Percentiles rank a stretch among this genome's conserved stretches.
These are phyloP conservation scores for Ennomos erosarius DNA, from an alignment of 2,888 invertebrate species.

Conservation along the genomic window DNA sequence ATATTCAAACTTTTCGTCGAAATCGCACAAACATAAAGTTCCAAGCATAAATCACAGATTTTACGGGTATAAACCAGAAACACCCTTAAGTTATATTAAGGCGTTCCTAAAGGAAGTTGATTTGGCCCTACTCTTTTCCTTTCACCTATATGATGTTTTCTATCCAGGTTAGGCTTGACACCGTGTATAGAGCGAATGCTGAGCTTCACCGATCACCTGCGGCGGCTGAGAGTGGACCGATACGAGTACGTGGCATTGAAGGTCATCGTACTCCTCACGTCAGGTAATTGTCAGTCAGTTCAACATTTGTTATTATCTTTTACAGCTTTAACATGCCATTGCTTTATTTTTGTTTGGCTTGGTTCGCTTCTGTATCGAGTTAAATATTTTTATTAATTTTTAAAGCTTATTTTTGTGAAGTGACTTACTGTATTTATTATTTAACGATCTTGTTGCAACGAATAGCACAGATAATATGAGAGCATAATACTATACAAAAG, in stretches of 20 bases:
- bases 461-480: too few species aligned
- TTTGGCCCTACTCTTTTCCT: background rate
- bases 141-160: slow-evolving; percentile 2
- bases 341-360: too few species aligned
- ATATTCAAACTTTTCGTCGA: too few species aligned
- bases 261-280: slow-evolving; percentile 95
- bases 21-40: too few species aligned
- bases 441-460: too few species aligned
- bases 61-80: too few species aligned
- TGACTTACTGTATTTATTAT: too few species aligned
- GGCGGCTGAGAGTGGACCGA: slow-evolving; percentile 95
- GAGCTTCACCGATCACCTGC: slow-evolving; percentile 96
- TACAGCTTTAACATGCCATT: background rate
- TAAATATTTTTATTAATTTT: too few species aligned
- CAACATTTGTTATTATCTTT: slow-evolving; percentile 9
- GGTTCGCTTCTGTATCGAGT: too few species aligned
- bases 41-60: too few species aligned
- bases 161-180: slow-evolving; percentile 89
- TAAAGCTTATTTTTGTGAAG: too few species aligned
- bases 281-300: slow-evolving; percentile 85
- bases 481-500: too few species aligned
- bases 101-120: slow-evolving; percentile 2
- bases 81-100: background rate
- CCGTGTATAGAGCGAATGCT: slow-evolving; percentile 98
- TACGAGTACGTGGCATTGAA: slow-evolving; percentile 99